A percentile compares a stretch with the other conserved stretches of the same genome.
Evolutionary conservation across 2,113 vertebrate genomes (phyloP).

Genomic region (Myocastor coypus): DNA sequence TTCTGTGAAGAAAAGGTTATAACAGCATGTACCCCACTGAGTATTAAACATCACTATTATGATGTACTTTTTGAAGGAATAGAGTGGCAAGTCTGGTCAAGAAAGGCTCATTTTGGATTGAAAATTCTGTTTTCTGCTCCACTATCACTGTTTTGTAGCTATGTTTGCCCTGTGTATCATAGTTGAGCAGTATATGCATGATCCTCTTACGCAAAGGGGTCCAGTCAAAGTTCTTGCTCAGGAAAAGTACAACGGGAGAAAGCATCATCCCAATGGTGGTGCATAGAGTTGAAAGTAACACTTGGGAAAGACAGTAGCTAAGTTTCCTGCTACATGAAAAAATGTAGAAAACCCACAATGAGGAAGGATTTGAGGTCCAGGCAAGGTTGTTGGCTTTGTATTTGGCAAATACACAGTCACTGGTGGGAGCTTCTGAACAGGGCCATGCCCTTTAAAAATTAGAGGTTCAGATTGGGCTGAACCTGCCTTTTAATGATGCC

Average conservation of each 20-base stretch:
- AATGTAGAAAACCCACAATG: not conserved
- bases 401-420: not conserved
- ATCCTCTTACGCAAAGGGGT: not conserved
- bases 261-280: not conserved
- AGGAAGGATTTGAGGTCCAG: not conserved
- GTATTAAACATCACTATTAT: not conserved
- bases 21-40: not conserved
- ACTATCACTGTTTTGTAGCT: not conserved
- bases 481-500: not conserved
- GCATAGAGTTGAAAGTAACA: not conserved
- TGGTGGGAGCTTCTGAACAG: not conserved
- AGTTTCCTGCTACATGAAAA: not conserved
- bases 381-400: not conserved
- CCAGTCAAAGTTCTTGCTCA: not conserved
- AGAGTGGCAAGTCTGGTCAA: not conserved
- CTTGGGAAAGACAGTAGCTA: no score
- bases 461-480: not conserved
- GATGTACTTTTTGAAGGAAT: not conserved
- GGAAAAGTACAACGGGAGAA: not conserved
- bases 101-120: not conserved
- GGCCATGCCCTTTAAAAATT: no score
- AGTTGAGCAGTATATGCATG: not conserved
- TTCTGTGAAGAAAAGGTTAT: not conserved
- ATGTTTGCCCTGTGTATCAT: not conserved
- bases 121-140: not conserved